Conservation (phyloP, 2,888 invertebrate genomes). For the Eudasyphora cyanicolor region DNA sequence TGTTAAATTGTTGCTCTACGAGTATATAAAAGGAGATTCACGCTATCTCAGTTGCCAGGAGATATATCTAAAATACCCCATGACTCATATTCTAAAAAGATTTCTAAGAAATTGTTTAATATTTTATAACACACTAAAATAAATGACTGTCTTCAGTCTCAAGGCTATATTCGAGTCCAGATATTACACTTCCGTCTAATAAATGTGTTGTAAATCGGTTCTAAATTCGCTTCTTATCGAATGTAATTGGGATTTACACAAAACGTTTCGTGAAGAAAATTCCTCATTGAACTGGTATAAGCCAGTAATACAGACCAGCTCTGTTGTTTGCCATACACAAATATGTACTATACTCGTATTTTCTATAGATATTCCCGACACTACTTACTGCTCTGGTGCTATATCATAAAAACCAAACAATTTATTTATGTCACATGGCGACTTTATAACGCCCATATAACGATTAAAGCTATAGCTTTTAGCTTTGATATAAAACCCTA, state of each 20-base stretch:
- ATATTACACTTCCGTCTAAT: not conserved
- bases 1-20: no score
- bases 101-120: no score
- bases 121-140: not conserved
- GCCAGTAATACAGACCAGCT: not conserved
- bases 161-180: not conserved
- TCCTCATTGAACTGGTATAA: not conserved
- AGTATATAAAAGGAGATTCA: no score
- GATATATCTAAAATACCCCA: not conserved
- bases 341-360: not conserved
- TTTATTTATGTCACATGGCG: constrained; percentile 10
- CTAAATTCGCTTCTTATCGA: not conserved
- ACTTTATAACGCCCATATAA: constrained; percentile 3
- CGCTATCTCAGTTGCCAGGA: no score
- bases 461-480: not conserved
- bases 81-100: not conserved
- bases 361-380: not conserved
- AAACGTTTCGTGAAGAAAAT: not conserved
- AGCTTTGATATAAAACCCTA: not conserved
- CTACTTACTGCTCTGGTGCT: not conserved
- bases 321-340: not conserved
- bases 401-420: constrained; percentile 14
- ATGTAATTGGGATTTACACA: not conserved
- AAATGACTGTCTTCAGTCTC: not conserved
- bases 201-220: not conserved